phyloP scores from a whole-genome alignment of 2,888 invertebrate genomes.

The Dyspetes luteomarginatus region DNA sequence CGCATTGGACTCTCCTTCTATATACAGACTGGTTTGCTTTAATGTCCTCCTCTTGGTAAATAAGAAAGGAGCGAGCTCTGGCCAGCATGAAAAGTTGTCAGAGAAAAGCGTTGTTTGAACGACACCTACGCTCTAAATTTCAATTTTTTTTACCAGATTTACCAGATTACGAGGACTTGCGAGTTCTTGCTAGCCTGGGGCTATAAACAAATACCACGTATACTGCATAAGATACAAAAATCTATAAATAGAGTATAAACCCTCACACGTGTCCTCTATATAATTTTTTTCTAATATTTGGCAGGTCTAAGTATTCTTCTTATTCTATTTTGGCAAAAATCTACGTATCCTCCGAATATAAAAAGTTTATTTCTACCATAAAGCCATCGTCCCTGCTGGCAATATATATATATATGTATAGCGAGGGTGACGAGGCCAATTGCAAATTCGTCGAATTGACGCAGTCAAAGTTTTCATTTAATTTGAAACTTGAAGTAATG shows the following conservation, averaged over 20 bases:
- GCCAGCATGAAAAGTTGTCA: background rate
- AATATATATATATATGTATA: background rate
- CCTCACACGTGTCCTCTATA: too few relatives aligned
- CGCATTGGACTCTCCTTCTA: background rate
- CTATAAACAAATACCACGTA: too few relatives aligned
- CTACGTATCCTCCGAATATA: too few relatives aligned
- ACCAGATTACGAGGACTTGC: slow-evolving; percentile 31
- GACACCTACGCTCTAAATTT: slow-evolving; percentile 4
- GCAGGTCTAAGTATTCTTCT: too few relatives aligned
- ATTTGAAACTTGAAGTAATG: slow-evolving; percentile 31
- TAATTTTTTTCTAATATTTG: too few relatives aligned
- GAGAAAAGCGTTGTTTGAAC: slow-evolving; percentile 47
- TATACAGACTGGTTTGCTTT: slow-evolving; percentile 16
- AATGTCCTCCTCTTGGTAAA: slow-evolving; percentile 55
- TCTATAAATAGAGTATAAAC: too few relatives aligned
- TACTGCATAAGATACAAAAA: too few relatives aligned
- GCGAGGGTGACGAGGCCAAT: background rate
- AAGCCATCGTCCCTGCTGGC: too few relatives aligned
- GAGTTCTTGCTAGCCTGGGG: too few relatives aligned
- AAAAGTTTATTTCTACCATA: too few relatives aligned
- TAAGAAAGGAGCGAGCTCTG: slow-evolving; percentile 30
- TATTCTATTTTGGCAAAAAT: too few relatives aligned
- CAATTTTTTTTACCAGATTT: background rate
- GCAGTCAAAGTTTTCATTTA: background rate
- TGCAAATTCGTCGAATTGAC: background rate